Evolutionary conservation across 2,113 vertebrate species (phyloP).

Genomic region (Addax nasomaculatus): DNA sequence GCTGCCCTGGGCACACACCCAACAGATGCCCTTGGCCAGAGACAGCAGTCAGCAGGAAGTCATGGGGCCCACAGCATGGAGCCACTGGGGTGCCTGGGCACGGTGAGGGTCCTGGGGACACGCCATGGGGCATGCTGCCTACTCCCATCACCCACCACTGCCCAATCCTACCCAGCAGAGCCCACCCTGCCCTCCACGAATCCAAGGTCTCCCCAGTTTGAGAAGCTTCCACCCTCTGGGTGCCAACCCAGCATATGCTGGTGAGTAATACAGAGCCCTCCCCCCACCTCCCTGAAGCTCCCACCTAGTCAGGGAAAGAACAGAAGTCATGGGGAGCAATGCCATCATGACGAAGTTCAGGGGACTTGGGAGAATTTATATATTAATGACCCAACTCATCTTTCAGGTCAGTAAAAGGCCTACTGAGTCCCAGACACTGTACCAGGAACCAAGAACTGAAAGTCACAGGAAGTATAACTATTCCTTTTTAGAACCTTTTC

Average conservation of each 20-base stretch:
- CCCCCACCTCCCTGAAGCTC: neutral
- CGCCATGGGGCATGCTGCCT: accelerated
- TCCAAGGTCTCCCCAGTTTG: neutral
- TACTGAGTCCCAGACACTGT: neutral
- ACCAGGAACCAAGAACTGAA: neutral
- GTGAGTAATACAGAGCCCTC: neutral
- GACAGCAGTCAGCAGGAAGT: neutral
- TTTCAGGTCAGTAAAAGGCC: neutral
- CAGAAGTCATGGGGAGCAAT: neutral
- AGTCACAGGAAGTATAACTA: neutral
- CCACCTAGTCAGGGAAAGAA: neutral
- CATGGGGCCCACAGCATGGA: neutral
- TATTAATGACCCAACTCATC: no score
- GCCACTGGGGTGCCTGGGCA: neutral
- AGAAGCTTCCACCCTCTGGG: neutral
- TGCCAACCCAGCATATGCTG: neutral
- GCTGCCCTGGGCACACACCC: neutral
- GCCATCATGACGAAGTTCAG: no score
- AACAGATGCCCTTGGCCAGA: neutral
- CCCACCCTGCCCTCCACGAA: neutral
- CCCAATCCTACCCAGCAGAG: neutral
- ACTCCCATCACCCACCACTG: neutral
- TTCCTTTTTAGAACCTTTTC: neutral
- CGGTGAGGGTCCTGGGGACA: accelerated
- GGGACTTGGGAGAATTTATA: neutral